phyloP scores from a whole-genome alignment of 2,113 vertebrate species.

The Poecilia latipinna region DNA sequence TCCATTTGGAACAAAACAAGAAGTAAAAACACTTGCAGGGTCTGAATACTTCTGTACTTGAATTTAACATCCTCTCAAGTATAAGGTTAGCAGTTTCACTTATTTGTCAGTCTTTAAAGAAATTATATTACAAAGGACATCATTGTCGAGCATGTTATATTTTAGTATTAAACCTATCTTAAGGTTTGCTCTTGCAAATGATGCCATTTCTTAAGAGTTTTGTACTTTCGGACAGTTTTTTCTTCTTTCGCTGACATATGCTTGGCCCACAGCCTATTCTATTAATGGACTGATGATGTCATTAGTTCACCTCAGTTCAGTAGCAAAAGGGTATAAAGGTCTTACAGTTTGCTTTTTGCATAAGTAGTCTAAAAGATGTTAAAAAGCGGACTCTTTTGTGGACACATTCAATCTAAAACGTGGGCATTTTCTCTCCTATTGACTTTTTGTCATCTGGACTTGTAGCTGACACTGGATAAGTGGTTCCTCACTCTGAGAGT shows the following conservation, averaged over 20 bases:
- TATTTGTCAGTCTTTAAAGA: too few species aligned
- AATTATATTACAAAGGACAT: too few species aligned
- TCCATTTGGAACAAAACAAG: too few species aligned
- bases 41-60: too few species aligned
- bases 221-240: not conserved
- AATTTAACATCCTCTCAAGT: too few species aligned
- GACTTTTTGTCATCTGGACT: not conserved
- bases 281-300: conserved; percentile 26
- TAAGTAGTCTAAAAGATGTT: conserved; percentile 13
- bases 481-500: not conserved
- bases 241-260: not conserved
- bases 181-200: not conserved
- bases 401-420: not conserved
- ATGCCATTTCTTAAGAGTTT: conserved; percentile 2
- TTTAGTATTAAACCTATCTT: not conserved
- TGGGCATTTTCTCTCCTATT: conserved; percentile 6
- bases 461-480: not conserved
- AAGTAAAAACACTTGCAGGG: too few species aligned
- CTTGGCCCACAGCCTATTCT: not conserved
- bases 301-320: conserved; percentile 2
- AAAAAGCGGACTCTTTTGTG: conserved; percentile 2
- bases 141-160: not conserved
- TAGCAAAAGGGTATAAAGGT: not conserved
- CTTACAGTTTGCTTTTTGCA: conserved; percentile 5
- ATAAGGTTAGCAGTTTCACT: too few species aligned